Conservation (phyloP, 2,888 invertebrate genomes). For the Ditylenchus weischeri region DNA sequence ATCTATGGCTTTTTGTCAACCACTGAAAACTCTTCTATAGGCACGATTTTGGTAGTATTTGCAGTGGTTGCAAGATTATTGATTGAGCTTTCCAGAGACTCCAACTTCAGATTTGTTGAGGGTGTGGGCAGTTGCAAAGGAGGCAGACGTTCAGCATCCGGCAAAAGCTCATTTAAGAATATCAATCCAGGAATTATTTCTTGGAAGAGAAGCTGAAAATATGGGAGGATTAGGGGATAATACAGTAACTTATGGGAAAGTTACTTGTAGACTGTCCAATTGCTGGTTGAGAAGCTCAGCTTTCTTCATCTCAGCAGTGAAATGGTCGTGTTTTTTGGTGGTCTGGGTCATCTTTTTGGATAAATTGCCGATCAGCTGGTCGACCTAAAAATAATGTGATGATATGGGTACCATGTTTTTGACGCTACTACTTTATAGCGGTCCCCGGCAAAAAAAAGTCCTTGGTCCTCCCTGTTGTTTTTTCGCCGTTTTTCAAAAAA, state of each 20-base stretch:
- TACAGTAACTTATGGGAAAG: no score
- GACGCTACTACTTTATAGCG: no score
- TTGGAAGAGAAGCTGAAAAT: conserved; percentile 39
- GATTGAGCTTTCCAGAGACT: not conserved
- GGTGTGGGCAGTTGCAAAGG: conserved; percentile 24
- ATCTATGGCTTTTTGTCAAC: not conserved
- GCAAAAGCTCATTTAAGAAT: conserved; percentile 48
- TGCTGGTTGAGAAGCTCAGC: conserved; percentile 27
- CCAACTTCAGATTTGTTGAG: not conserved
- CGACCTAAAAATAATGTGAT: conserved; percentile 26
- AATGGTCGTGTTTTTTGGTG: conserved; percentile 32
- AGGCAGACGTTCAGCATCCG: conserved; percentile 45
- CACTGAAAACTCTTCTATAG: conserved; percentile 5
- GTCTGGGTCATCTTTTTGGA: conserved; percentile 7
- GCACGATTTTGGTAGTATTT: not conserved
- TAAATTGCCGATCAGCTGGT: conserved; percentile 29
- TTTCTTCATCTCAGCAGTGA: conserved; percentile 29
- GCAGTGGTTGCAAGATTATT: not conserved
- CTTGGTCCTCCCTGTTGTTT: no score
- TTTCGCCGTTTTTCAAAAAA: no score
- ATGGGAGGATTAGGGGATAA: no score
- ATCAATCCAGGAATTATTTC: conserved; percentile 44
- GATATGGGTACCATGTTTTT: not conserved
- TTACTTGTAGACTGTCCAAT: conserved; percentile 20
- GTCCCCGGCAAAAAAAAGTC: no score